A percentile compares a stretch with the other conserved stretches of the same genome.
Evolutionary conservation across 1,140 invertebrate species (phyloP).

Genomic region (Drosophila quadrilineata): DNA sequence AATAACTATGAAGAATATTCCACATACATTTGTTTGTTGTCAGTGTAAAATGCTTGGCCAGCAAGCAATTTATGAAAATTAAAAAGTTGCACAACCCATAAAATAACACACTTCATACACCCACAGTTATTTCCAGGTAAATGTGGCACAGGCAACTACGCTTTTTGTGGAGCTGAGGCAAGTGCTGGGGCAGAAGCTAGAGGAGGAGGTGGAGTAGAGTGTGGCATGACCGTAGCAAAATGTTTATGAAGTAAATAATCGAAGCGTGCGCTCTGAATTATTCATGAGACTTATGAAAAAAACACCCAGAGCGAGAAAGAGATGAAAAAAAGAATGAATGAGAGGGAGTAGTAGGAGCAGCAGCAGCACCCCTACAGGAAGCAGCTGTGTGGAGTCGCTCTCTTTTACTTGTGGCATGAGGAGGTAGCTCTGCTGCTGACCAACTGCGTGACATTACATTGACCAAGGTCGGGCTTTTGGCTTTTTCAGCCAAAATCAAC

Average conservation of each 20-base stretch:
- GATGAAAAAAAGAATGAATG: background rate
- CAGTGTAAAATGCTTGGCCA: conserved; percentile 1
- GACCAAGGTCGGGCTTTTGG: conserved; percentile 33
- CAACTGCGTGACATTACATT: conserved; percentile 62
- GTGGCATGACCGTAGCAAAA: conserved; percentile 25
- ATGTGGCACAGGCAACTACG: too few species aligned
- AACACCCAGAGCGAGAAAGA: conserved; percentile 19
- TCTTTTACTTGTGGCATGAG: too few species aligned
- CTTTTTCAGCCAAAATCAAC: conserved; percentile 25
- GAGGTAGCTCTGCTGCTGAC: conserved; percentile 24
- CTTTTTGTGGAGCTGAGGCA: too few species aligned
- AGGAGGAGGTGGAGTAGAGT: too few species aligned
- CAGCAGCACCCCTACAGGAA: conserved; percentile 15
- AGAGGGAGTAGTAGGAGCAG: background rate
- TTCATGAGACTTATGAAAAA: conserved; percentile 76
- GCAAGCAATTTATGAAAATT: conserved; percentile 66
- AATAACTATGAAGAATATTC: too few species aligned
- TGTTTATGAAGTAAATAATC: conserved; percentile 79
- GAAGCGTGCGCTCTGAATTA: conserved; percentile 72
- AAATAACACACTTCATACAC: conserved; percentile 14
- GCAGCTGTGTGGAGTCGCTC: conserved; percentile 14
- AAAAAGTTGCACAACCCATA: conserved; percentile 52
- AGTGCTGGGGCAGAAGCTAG: background rate
- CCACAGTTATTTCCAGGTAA: too few species aligned
- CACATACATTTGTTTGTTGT: too few species aligned